A percentile compares a stretch with the other conserved stretches of the same genome.
Conservation (phyloP, 92 coral and sea anemone genomes). For the Metridium senile region DNA sequence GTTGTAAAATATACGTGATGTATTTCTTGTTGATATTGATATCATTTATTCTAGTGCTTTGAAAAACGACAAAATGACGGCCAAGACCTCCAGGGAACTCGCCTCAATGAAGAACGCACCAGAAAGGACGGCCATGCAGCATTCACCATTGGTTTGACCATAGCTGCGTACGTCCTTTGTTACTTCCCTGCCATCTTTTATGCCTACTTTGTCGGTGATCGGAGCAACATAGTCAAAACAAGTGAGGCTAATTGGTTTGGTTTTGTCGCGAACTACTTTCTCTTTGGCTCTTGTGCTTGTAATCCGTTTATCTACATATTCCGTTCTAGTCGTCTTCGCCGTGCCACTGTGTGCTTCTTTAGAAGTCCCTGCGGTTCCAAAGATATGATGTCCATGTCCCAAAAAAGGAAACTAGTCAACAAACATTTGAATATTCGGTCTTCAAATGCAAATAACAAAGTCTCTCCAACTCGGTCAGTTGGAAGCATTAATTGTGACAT, state of each 20-base stretch:
- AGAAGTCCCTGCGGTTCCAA: constrained; percentile 16
- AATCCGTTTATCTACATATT: constrained; percentile 28
- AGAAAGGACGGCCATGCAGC: constrained; percentile 33
- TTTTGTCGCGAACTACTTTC: constrained; percentile 24
- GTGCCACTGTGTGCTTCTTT: constrained; percentile 2
- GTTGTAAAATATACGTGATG: too few species aligned
- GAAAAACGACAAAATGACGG: neutral
- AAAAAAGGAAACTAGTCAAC: too few species aligned
- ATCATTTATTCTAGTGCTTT: constrained; percentile 4
- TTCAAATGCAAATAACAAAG: neutral
- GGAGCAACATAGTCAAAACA: constrained; percentile 7
- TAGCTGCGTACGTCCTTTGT: constrained; percentile 21
- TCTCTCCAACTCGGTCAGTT: neutral
- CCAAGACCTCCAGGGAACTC: neutral
- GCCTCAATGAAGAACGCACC: constrained; percentile 4
- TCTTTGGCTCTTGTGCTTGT: constrained; percentile 35
- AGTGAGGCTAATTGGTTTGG: constrained; percentile 31
- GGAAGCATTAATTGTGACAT: neutral
- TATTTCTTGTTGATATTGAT: neutral
- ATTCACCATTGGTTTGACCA: constrained; percentile 20
- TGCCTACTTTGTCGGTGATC: neutral
- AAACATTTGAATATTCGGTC: too few species aligned
- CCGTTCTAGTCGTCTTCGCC: constrained; percentile 7
- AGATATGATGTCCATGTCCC: too few species aligned
- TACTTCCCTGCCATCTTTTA: constrained; percentile 30